Percentiles rank a stretch among this genome's conserved stretches.
phyloP scores from a whole-genome alignment of 2,888 invertebrate genomes.

The Oeneis ivallda region DNA sequence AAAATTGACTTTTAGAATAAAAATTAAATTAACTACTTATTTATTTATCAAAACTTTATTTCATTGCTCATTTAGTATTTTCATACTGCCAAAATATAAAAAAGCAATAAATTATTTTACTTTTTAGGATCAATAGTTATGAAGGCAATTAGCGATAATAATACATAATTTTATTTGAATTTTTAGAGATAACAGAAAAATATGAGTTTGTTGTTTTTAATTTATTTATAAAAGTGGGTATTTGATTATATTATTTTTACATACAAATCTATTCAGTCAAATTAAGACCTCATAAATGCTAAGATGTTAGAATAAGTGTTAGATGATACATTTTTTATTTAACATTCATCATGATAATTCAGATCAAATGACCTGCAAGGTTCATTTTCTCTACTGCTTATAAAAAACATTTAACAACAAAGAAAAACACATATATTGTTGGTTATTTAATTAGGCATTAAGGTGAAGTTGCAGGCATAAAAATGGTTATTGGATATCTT shows the following conservation, averaged over 20 bases:
- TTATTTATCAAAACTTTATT: not conserved
- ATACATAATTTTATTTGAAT: not conserved
- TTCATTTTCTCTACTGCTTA: slow-evolving; percentile 42
- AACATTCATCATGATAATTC: slow-evolving; percentile 45
- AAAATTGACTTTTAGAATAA: not conserved
- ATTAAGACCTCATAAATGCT: slow-evolving; percentile 69
- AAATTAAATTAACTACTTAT: slow-evolving; percentile 5
- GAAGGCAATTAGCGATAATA: no score
- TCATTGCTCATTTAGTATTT: not conserved
- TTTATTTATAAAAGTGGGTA: slow-evolving; percentile 73
- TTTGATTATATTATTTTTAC: slow-evolving; percentile 53
- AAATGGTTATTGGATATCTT: slow-evolving; percentile 21
- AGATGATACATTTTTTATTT: slow-evolving; percentile 46
- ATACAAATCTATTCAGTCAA: slow-evolving; percentile 75
- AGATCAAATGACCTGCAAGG: slow-evolving; percentile 56
- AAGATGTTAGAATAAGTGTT: no score
- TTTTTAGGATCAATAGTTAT: no score
- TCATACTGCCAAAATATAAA: no score
- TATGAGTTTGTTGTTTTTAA: slow-evolving; percentile 48
- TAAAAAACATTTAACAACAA: slow-evolving; percentile 48
- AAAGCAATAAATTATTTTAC: no score
- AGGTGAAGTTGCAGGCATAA: slow-evolving; percentile 24
- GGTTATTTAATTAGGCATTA: slow-evolving; percentile 42
- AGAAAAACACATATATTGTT: slow-evolving; percentile 51
- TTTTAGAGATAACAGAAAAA: slow-evolving; percentile 14